Conservation (phyloP, 2,888 invertebrate species). For the Euzophera pinguis region DNA sequence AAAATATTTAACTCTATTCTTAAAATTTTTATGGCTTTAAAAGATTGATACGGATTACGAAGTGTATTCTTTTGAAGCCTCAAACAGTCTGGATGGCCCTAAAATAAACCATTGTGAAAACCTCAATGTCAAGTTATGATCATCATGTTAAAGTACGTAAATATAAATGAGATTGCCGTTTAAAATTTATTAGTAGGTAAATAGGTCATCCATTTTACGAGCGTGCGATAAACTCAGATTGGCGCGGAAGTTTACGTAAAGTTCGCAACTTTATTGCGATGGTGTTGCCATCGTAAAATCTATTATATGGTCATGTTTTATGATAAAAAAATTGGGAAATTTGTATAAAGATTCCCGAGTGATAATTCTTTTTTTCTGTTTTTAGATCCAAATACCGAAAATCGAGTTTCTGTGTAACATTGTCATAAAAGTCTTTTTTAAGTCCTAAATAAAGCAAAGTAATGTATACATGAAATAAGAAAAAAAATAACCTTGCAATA, state of each 20-base stretch:
- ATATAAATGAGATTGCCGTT: constrained; percentile 1
- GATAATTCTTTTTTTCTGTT: too few relatives aligned
- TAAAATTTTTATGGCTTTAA: too few relatives aligned
- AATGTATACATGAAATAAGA: too few relatives aligned
- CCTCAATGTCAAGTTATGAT: neutral
- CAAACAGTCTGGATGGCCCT: too few relatives aligned
- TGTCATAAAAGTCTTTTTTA: too few relatives aligned
- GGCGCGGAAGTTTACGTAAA: constrained; percentile 23
- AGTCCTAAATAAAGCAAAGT: too few relatives aligned
- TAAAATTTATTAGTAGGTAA: constrained; percentile 29
- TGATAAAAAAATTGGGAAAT: constrained; percentile 13
- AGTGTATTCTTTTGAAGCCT: too few relatives aligned
- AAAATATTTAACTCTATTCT: too few relatives aligned
- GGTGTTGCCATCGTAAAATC: constrained; percentile 18
- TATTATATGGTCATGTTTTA: constrained; percentile 18
- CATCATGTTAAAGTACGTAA: neutral
- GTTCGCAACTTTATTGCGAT: constrained; percentile 18
- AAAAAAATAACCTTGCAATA: too few relatives aligned
- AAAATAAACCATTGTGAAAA: neutral
- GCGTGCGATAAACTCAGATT: constrained; percentile 29
- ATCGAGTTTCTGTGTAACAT: too few relatives aligned
- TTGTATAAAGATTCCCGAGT: neutral
- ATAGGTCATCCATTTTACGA: constrained; percentile 39
- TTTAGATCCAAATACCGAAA: too few relatives aligned
- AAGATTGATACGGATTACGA: too few relatives aligned